Percentiles rank a stretch among this genome's conserved stretches.
These are phyloP conservation scores for Pachypanchax playfairii DNA, from an alignment of 2,113 vertebrate genomes.

Conservation along the genomic window DNA sequence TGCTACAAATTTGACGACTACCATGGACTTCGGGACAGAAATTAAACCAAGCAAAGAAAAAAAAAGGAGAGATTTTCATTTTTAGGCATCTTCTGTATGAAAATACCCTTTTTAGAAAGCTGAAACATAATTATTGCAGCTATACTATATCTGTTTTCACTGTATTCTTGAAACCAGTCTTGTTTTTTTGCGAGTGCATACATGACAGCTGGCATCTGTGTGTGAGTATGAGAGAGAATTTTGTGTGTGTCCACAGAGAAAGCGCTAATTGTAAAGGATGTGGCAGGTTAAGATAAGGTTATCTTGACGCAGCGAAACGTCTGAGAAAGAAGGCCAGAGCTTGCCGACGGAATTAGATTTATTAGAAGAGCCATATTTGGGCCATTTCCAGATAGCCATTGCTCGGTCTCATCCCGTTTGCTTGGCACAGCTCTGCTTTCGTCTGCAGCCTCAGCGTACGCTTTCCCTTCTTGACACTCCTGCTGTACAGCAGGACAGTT, in stretches of 20 bases:
- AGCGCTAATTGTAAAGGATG: conserved; percentile 95
- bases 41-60: background rate
- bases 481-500: conserved; percentile 73
- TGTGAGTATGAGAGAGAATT: conserved; percentile 15
- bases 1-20: conserved; percentile 24
- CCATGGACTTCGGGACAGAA: background rate
- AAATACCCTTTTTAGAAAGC: conserved; percentile 7
- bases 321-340: conserved; percentile 85
- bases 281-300: conserved; percentile 97
- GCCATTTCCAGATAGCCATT: conserved; percentile 76
- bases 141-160: background rate
- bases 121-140: background rate
- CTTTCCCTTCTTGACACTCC: conserved; percentile 56
- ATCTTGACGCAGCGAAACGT: conserved; percentile 91
- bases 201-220: conserved; percentile 24
- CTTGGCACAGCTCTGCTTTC: conserved; percentile 61
- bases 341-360: conserved; percentile 88
- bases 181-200: conserved; percentile 20
- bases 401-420: conserved; percentile 59
- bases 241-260: conserved; percentile 74
- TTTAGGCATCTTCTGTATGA: too few relatives aligned
- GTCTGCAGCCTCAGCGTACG: conserved; percentile 52
- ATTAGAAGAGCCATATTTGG: conserved; percentile 81
- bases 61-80: background rate
- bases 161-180: conserved; percentile 1